Conservation (phyloP, 2,888 invertebrate genomes). For the Papilio elwesi region DNA sequence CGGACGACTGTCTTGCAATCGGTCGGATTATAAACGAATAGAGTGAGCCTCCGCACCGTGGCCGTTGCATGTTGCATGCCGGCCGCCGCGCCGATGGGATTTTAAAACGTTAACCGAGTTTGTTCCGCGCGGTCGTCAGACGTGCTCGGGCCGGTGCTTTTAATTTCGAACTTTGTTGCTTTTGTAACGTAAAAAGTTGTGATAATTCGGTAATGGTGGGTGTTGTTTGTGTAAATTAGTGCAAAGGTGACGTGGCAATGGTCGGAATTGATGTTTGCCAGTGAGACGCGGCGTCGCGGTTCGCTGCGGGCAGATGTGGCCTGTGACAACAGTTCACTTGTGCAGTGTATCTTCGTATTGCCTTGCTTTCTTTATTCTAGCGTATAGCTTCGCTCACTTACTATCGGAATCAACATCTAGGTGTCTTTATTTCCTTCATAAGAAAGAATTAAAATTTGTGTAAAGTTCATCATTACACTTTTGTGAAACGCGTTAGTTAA, state of each 20-base stretch:
- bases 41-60: conserved; percentile 48
- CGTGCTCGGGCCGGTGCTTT: conserved; percentile 66
- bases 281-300: neutral
- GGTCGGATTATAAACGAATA: conserved; percentile 65
- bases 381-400: neutral
- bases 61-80: neutral
- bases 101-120: conserved; percentile 58
- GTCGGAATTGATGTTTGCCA: conserved; percentile 54
- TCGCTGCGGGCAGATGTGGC: conserved; percentile 11
- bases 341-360: conserved; percentile 53
- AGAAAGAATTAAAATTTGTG: neutral
- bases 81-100: conserved; percentile 47
- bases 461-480: neutral
- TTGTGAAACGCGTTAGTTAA: no score
- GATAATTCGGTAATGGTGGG: conserved; percentile 63
- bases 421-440: neutral
- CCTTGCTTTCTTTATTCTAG: conserved; percentile 52
- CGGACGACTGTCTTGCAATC: conserved; percentile 54
- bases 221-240: conserved; percentile 54
- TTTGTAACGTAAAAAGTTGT: conserved; percentile 65
- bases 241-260: conserved; percentile 53
- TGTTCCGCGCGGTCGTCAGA: conserved; percentile 70
- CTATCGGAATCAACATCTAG: neutral
- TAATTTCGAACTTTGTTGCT: conserved; percentile 69
- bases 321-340: conserved; percentile 24